Conservation (phyloP, 2,797 vertebrate genomes). For the Mallotus villosus region DNA sequence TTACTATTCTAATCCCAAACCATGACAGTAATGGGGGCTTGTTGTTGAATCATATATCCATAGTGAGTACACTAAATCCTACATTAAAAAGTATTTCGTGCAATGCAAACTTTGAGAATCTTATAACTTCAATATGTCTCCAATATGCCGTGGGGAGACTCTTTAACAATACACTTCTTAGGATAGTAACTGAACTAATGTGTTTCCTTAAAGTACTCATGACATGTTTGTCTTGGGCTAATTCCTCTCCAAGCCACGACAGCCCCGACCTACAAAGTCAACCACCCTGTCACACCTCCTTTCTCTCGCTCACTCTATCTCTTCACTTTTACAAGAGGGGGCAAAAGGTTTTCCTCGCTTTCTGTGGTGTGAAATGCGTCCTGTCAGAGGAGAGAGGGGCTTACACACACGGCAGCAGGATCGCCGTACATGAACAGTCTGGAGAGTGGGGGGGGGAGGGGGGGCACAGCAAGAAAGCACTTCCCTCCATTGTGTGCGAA, state of each 20-base stretch:
- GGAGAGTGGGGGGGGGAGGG: slow-evolving; percentile 33
- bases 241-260: slow-evolving; percentile 65
- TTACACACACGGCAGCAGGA: slow-evolving; percentile 59
- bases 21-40: not conserved
- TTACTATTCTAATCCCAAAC: not conserved
- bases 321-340: slow-evolving; percentile 53
- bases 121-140: slow-evolving; percentile 35
- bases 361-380: slow-evolving; percentile 67
- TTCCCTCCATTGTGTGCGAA: slow-evolving; percentile 74
- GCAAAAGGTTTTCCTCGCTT: slow-evolving; percentile 60
- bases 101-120: slow-evolving; percentile 59
- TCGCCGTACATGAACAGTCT: slow-evolving; percentile 66
- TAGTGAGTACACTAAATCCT: not conserved
- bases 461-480: slow-evolving; percentile 35
- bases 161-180: slow-evolving; percentile 49
- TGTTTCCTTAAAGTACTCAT: slow-evolving; percentile 46
- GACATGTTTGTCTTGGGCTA: slow-evolving; percentile 69
- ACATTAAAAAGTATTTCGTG: not conserved
- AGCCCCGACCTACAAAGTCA: slow-evolving; percentile 59
- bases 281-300: slow-evolving; percentile 62
- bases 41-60: not conserved
- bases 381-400: slow-evolving; percentile 62
- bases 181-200: slow-evolving; percentile 40
- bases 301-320: slow-evolving; percentile 48
- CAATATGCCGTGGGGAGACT: not conserved